Conservation (phyloP, 2,888 invertebrate species). For the Diaperis boleti region DNA sequence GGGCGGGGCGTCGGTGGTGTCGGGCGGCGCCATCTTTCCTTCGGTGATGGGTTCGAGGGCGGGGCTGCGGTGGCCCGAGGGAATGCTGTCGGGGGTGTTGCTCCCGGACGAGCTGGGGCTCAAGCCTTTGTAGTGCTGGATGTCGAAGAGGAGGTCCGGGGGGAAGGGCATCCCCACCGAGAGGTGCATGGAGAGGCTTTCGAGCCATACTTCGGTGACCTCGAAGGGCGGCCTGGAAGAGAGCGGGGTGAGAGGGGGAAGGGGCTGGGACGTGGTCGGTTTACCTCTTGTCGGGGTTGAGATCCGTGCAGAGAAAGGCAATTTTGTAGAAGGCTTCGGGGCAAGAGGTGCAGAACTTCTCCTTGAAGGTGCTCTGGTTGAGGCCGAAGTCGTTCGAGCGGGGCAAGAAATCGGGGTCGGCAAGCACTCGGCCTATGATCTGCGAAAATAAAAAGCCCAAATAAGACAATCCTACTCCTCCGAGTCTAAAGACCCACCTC, state of each 20-base stretch:
- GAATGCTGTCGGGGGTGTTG: constrained; percentile 71
- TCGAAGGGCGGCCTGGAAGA: constrained; percentile 85
- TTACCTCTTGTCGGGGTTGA: constrained; percentile 90
- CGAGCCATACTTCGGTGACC: constrained; percentile 89
- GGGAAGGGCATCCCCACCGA: constrained; percentile 75
- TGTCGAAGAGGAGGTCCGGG: constrained; percentile 78
- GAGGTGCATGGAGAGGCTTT: constrained; percentile 80
- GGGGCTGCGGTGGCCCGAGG: constrained; percentile 65
- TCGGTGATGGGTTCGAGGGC: constrained; percentile 71
- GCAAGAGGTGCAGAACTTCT: constrained; percentile 86
- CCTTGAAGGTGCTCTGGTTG: constrained; percentile 86
- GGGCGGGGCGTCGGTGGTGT: too few species aligned
- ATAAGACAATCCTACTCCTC: too few species aligned
- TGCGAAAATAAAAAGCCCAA: constrained; percentile 58
- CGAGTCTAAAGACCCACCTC: constrained; percentile 76
- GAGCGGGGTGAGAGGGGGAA: background rate
- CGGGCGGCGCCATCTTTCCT: constrained; percentile 61
- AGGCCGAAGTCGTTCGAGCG: constrained; percentile 92
- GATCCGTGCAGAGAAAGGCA: constrained; percentile 90
- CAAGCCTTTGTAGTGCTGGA: constrained; percentile 76
- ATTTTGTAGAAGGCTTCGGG: constrained; percentile 90
- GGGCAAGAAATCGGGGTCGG: constrained; percentile 94
- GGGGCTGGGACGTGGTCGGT: background rate
- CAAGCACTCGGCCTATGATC: constrained; percentile 95
- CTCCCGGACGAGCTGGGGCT: constrained; percentile 72